Percentiles rank a stretch among this genome's conserved stretches.
These are phyloP conservation scores for Eristalinus aeneus DNA, from an alignment of 2,888 invertebrate species.

Conservation along the genomic window DNA sequence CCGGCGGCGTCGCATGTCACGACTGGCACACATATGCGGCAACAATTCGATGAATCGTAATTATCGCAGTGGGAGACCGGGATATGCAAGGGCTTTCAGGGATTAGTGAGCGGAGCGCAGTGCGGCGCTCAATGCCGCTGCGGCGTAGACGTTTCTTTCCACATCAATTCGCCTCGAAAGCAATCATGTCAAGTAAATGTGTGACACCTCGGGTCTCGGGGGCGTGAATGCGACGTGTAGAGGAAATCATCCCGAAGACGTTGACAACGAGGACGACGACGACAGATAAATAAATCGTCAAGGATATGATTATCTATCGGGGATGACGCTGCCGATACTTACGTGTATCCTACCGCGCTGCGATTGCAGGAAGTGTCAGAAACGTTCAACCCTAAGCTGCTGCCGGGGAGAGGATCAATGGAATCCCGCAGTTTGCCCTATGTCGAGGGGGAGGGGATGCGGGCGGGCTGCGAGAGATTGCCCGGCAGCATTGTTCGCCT, in stretches of 20 bases:
- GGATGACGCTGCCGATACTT: conserved; percentile 62
- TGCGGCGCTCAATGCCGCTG: not conserved
- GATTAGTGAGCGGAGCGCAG: conserved; percentile 24
- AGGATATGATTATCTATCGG: conserved; percentile 69
- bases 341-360: conserved; percentile 33
- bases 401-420: conserved; percentile 43
- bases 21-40: not conserved
- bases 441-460: not conserved
- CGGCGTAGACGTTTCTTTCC: conserved; percentile 44
- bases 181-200: conserved; percentile 69
- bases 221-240: not conserved
- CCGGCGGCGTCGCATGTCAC: conserved; percentile 32
- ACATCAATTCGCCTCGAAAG: conserved; percentile 27
- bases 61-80: conserved; percentile 61
- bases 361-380: conserved; percentile 71
- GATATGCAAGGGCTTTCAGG: conserved; percentile 27
- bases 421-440: conserved; percentile 66
- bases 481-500: conserved; percentile 62
- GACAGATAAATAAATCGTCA: conserved; percentile 61
- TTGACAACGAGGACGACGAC: conserved; percentile 4
- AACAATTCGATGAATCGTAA: conserved; percentile 69
- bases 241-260: conserved; percentile 20
- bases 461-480: conserved; percentile 18
- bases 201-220: conserved; percentile 44
- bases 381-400: conserved; percentile 63